Conservation (phyloP, 2,797 vertebrate genomes). For the Trematomus bernacchii region DNA sequence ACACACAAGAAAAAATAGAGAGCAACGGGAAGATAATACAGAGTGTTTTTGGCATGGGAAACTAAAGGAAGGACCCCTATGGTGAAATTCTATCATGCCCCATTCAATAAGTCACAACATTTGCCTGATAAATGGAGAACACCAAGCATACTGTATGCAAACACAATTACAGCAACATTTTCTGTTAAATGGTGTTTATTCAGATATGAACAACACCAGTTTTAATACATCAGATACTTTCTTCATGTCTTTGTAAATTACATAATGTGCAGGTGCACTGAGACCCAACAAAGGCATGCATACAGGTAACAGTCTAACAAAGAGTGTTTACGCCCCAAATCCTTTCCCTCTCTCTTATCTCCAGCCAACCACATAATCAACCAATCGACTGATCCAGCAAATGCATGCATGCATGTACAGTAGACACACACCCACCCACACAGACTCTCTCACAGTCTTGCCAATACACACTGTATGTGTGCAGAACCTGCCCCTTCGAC, state of each 20-base stretch:
- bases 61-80: constrained; percentile 64
- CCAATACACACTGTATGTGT: constrained; percentile 5
- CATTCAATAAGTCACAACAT: constrained; percentile 69
- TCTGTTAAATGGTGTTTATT: constrained; percentile 5
- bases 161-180: constrained; percentile 22
- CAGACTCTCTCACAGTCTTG: not conserved
- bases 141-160: constrained; percentile 30
- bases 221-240: not conserved
- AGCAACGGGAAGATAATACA: constrained; percentile 50
- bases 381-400: constrained; percentile 38
- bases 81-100: constrained; percentile 52
- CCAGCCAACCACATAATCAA: constrained; percentile 62
- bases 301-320: constrained; percentile 49
- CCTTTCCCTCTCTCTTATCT: constrained; percentile 54
- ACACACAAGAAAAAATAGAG: constrained; percentile 39
- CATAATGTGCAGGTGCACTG: constrained; percentile 37
- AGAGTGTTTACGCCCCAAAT: constrained; percentile 19
- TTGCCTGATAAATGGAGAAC: constrained; percentile 40
- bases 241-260: not conserved
- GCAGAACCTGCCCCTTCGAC: constrained; percentile 33
- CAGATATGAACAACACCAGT: not conserved
- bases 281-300: constrained; percentile 19
- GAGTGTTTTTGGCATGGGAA: constrained; percentile 53
- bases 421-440: constrained; percentile 37
- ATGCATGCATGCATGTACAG: constrained; percentile 39